Evolutionary conservation across 2,888 invertebrate genomes (phyloP), one percentile per base, ranked within the genome.

Genomic region (Calliopum simillimum): DNA sequence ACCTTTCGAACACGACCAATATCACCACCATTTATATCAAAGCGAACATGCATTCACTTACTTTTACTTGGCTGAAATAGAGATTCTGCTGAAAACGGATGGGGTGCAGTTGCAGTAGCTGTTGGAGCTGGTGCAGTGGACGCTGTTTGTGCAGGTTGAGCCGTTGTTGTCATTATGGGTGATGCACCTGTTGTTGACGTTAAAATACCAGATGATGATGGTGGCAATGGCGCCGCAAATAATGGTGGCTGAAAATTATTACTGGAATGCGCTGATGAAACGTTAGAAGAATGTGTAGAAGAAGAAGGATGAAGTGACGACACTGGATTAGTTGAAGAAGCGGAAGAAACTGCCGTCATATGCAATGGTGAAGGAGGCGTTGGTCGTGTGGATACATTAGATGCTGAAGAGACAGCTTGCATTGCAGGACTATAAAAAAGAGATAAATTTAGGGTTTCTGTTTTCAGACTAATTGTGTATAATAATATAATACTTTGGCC

Each of bases 1-100:
- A n/a, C n/a, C n/a, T n/a, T n/a, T n/a, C n/a, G n/a, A n/a, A n/a
- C n/a, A n/a, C n/a, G n/a, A n/a, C n/a, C n/a, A n/a, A n/a, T n/a
- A n/a, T n/a, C n/a, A 33, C 8, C 8, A 33, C 5, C 33, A 33
- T 0, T 33, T 33, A 33, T 6, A 33, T 33, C 33, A 33, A 33
- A n/a, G n/a, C n/a, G 8, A 33, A 33, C 6, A 66, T 44, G 43
- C 46, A 41, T 51, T 33, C 44, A 76, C 76, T 81, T 82, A 82
- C 82, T 89, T 92, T 92, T 88, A 91, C 93, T 94, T 77, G 93
- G 90, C 88, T 94, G 94, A 85, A 95, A 94, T 75, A 95, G 90
- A 79, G 94, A 94, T 85, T 95, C 95, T 8, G 95, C 94, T 13
- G 95, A 94, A 87, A 95, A 95, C 1, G 95, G 94, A 86, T 93